These are phyloP conservation scores for Semotilus atromaculatus DNA, from an alignment of 2,797 vertebrate species.

Conservation along the genomic window DNA sequence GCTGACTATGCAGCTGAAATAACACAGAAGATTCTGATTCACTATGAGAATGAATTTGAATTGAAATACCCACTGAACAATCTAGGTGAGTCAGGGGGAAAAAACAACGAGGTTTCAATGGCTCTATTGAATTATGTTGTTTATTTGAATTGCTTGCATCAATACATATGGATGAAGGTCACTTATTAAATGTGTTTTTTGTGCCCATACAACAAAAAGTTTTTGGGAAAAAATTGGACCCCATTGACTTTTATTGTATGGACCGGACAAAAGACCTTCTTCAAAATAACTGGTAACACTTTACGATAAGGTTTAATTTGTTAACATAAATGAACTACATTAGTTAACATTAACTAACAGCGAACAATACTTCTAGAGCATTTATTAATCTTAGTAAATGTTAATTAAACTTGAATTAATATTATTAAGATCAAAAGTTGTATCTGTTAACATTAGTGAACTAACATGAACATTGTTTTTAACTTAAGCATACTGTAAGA, in stretches of 20 bases:
- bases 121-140: neutral
- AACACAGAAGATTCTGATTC: slow-evolving; percentile 64
- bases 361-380: neutral
- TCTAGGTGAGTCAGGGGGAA: slow-evolving; percentile 66
- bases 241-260: neutral
- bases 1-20: slow-evolving; percentile 63
- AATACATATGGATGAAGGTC: neutral
- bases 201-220: neutral
- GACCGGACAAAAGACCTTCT: neutral
- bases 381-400: neutral
- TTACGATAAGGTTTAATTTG: neutral
- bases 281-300: neutral
- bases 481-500: neutral
- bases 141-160: neutral
- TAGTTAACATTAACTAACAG: neutral
- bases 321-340: neutral
- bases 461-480: no score
- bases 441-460: no score
- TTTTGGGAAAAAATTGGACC: neutral
- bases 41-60: slow-evolving; percentile 59
- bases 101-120: neutral
- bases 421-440: no score
- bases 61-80: slow-evolving; percentile 58
- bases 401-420: neutral
- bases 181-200: neutral